Evolutionary conservation across 1,140 invertebrate species (phyloP).

Genomic region (Gyrodactylus bullatarudis): DNA sequence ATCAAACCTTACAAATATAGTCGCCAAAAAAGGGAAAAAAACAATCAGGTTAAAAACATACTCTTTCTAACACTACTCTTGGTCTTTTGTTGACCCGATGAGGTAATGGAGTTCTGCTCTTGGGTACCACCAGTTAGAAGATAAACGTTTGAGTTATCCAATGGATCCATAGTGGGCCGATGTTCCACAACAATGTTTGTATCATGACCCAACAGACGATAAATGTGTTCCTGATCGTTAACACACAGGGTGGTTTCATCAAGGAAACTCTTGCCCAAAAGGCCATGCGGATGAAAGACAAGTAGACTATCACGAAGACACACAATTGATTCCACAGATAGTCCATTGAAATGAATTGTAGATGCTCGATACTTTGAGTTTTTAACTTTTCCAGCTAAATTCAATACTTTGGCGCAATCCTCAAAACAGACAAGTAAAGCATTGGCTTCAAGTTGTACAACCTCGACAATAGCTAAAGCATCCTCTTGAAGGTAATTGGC

Average conservation of each 20-base stretch:
- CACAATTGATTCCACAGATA: not conserved
- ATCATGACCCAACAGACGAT: not conserved
- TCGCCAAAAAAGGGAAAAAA: too few species aligned
- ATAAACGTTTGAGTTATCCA: constrained; percentile 4
- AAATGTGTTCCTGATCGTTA: constrained; percentile 1
- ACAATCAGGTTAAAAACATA: too few species aligned
- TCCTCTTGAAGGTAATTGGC: not conserved
- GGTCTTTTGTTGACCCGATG: too few species aligned
- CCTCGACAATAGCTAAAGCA: not conserved
- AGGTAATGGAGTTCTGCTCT: too few species aligned
- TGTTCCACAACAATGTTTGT: constrained; percentile 2
- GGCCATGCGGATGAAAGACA: constrained; percentile 4
- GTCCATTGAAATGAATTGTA: not conserved
- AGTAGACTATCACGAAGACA: constrained; percentile 3
- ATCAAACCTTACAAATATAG: too few species aligned
- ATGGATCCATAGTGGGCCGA: not conserved
- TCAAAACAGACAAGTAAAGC: constrained; percentile 1
- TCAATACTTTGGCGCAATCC: not conserved
- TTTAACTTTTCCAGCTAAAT: not conserved
- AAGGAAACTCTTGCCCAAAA: constrained; percentile 2
- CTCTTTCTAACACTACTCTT: too few species aligned
- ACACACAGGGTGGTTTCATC: not conserved
- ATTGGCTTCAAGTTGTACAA: constrained; percentile 3
- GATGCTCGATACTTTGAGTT: not conserved
- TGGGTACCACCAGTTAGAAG: not conserved